phyloP scores from a whole-genome alignment of 2,113 vertebrate genomes.

The Oreochromis spilurus region DNA sequence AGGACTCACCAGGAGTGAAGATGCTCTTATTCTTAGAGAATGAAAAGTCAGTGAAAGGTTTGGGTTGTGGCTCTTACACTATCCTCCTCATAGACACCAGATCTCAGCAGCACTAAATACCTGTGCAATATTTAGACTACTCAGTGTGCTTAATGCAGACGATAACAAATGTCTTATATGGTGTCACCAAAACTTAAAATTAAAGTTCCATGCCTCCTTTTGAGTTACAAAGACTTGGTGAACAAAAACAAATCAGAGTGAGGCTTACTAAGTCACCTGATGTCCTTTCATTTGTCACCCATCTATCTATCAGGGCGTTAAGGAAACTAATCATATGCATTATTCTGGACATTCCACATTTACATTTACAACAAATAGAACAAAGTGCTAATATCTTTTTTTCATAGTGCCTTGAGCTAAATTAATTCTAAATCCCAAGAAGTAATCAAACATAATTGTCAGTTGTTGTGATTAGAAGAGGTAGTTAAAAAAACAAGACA shows the following conservation, averaged over 20 bases:
- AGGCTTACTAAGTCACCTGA: background rate
- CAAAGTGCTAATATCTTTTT: fast-evolving
- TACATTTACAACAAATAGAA: background rate
- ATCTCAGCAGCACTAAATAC: background rate
- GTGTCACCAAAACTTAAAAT: background rate
- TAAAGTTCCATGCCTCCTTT: fast-evolving
- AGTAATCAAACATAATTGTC: background rate
- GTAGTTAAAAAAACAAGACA: background rate
- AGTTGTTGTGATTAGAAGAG: background rate
- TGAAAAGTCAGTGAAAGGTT: background rate
- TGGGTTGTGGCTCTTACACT: background rate
- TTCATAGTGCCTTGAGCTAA: background rate
- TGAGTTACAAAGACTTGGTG: background rate
- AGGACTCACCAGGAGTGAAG: background rate
- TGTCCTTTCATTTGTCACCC: background rate
- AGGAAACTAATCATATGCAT: background rate
- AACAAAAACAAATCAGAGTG: background rate
- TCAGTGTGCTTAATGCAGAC: background rate
- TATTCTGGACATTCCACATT: background rate
- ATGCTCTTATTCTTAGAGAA: background rate
- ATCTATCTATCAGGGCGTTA: background rate
- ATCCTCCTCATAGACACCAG: background rate
- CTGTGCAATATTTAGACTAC: background rate
- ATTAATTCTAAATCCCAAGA: background rate
- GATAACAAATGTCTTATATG: background rate